Evolutionary conservation across 2,113 vertebrate genomes (phyloP).

Genomic region (Amblyopsis rosae): DNA sequence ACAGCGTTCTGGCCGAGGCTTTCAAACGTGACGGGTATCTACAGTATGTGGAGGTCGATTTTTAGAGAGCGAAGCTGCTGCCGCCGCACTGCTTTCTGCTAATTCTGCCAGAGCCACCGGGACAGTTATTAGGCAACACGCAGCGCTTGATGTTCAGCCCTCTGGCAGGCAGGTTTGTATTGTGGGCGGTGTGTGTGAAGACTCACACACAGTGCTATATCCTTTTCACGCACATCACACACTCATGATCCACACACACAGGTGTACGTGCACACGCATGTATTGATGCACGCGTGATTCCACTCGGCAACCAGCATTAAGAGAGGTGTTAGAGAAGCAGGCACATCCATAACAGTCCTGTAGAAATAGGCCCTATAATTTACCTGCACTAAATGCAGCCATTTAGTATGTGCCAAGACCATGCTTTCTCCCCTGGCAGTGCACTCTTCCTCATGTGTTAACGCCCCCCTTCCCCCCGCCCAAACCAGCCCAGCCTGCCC

Average conservation of each 20-base stretch:
- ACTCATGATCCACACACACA: not conserved
- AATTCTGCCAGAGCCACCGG: conserved; percentile 64
- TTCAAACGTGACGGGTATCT: conserved; percentile 64
- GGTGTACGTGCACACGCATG: not conserved
- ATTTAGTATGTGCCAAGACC: conserved; percentile 59
- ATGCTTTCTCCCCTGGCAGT: conserved; percentile 34
- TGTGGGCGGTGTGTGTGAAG: conserved; percentile 63
- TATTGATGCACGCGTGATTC: conserved; percentile 21
- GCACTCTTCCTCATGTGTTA: conserved; percentile 19
- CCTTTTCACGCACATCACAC: not conserved
- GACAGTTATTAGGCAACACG: conserved; percentile 62
- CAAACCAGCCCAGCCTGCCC: conserved; percentile 37
- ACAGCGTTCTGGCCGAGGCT: conserved; percentile 22
- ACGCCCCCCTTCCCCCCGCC: conserved; percentile 29
- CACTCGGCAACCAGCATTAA: conserved; percentile 29
- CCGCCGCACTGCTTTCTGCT: conserved; percentile 37
- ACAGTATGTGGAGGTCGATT: conserved; percentile 40
- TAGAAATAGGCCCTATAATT: conserved; percentile 58
- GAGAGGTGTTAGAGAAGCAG: conserved; percentile 44
- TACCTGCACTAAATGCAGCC: conserved; percentile 64
- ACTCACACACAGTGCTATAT: conserved; percentile 31
- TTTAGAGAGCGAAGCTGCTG: conserved; percentile 37
- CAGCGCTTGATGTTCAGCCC: conserved; percentile 66
- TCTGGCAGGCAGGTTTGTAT: conserved; percentile 62
- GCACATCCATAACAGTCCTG: conserved; percentile 54